Evolutionary conservation across 1,140 invertebrate genomes (phyloP), one percentile per base, ranked within the genome.

Genomic region (Drosophila hydei): DNA sequence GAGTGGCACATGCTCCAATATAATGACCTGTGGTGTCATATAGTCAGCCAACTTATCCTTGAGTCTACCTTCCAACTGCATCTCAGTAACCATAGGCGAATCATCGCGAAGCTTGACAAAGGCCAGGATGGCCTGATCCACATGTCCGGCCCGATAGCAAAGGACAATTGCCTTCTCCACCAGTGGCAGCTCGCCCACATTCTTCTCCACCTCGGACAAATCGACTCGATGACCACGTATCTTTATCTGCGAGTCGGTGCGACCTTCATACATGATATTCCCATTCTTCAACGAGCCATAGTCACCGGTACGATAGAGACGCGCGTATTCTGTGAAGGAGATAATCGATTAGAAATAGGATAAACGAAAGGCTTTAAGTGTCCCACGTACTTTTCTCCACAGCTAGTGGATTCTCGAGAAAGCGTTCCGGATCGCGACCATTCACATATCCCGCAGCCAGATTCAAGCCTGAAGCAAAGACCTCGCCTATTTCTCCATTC

Each of bases 181-280:
- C 25, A 84, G 60, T 5, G 90, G 74, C 33, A 92, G 48, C 47
- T 90, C 87, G 4, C 84, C 76, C 14, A 91, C 93, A 7, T 95
- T 94, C 48, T 94, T 94, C 77, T 97, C 96, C 6, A 97, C 94
- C 92, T 97, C 97, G 0, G 94, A 92, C n/a, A 97, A 91, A 78
- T 98, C 96, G 0, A 98, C 95, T 18, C 96, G 92, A 79, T 97
- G 96, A 11, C 97, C 97, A 58, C 97, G 92, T 9, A 98, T 95
- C 92, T 98, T 98, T 0, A 98, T 94, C 91, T 98, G 97, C 0
- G 96, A 96, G 91, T 98, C 97, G 0, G 95, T 95, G 38, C 97
- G 93, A 0, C 97, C 97, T 79, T 97, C 96, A 79, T 95, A 98
- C 42, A 96, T 79, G 25, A 96, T 83, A 14, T 93, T 92, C 1